Evolutionary conservation across 2,888 invertebrate species (phyloP).

Genomic region (Catotricha subobsoleta): DNA sequence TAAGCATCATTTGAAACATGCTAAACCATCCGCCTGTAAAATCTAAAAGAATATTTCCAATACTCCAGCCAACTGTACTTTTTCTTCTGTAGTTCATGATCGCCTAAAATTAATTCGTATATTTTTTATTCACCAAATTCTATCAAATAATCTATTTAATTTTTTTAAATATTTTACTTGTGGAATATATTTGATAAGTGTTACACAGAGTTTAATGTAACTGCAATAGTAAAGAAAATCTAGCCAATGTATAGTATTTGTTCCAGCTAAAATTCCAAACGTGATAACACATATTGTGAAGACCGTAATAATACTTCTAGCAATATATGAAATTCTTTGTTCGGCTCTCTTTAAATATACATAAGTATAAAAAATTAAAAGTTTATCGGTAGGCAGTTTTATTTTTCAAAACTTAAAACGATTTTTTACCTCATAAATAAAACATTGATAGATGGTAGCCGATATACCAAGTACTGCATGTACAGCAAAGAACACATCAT

Average conservation of each 20-base stretch:
- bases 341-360: slow-evolving; percentile 54
- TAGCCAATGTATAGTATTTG: slow-evolving; percentile 59
- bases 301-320: slow-evolving; percentile 44
- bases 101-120: slow-evolving; percentile 54
- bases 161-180: slow-evolving; percentile 54
- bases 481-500: slow-evolving; percentile 90
- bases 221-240: slow-evolving; percentile 89
- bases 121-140: not conserved
- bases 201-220: slow-evolving; percentile 87
- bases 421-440: slow-evolving; percentile 77
- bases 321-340: slow-evolving; percentile 67
- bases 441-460: slow-evolving; percentile 75
- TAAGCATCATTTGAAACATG: slow-evolving; percentile 88
- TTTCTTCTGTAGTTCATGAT: slow-evolving; percentile 91
- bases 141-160: not conserved
- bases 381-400: not conserved
- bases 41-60: slow-evolving; percentile 92
- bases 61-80: slow-evolving; percentile 96
- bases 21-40: slow-evolving; percentile 88
- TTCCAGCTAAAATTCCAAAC: slow-evolving; percentile 43
- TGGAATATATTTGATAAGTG: slow-evolving; percentile 93
- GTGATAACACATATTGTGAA: slow-evolving; percentile 46
- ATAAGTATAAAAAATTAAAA: no score
- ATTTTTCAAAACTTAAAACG: not conserved
- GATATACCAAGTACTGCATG: slow-evolving; percentile 78